Percentiles rank a stretch among this genome's conserved stretches.
Evolutionary conservation across 2,888 invertebrate genomes (phyloP).

Genomic region (Dasysyrphus tricinctus): DNA sequence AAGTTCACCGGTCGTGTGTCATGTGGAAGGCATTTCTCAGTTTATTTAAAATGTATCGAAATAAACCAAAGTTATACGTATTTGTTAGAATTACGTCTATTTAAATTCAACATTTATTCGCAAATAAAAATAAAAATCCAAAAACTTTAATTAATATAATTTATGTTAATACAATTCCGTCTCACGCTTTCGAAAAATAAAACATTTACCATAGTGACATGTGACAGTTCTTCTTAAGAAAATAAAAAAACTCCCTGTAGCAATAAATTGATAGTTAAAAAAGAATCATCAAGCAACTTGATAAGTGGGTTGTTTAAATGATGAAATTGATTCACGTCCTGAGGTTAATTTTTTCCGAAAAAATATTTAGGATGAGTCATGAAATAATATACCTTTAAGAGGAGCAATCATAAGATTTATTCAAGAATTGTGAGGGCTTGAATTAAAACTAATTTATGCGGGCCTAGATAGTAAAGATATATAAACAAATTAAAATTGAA

Average conservation of each 20-base stretch:
- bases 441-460: slow-evolving; percentile 60
- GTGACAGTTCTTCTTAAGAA: not conserved
- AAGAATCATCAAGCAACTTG: slow-evolving; percentile 32
- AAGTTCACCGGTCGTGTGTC: no score
- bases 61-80: no score
- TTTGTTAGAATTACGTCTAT: no score
- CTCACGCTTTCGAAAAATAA: not conserved
- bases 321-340: slow-evolving; percentile 40
- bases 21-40: no score
- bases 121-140: not conserved
- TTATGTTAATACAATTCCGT: no score
- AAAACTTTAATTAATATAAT: no score
- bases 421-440: slow-evolving; percentile 18
- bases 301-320: slow-evolving; percentile 46
- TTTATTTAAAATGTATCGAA: no score
- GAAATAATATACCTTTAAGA: not conserved
- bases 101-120: no score
- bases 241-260: not conserved
- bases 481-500: not conserved
- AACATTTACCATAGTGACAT: no score
- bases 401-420: slow-evolving; percentile 50
- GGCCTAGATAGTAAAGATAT: slow-evolving; percentile 55
- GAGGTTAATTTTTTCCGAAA: not conserved
- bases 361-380: slow-evolving; percentile 50
- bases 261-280: not conserved